These are phyloP conservation scores for Hirudinaria manillensis DNA, from an alignment of 2,888 invertebrate species.

Conservation along the genomic window DNA sequence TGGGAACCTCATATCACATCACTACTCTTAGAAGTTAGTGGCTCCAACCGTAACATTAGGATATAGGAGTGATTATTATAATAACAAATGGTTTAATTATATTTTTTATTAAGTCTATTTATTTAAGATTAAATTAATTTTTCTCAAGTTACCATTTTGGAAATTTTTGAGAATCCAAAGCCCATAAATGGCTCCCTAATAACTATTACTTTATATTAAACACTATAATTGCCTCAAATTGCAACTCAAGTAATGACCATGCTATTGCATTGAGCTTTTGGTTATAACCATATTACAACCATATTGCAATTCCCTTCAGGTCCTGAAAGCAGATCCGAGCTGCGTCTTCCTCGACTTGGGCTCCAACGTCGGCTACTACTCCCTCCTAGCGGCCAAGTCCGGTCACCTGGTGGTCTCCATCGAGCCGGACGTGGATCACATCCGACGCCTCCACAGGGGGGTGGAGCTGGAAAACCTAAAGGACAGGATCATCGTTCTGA, in stretches of 20 bases:
- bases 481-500: conserved; percentile 6
- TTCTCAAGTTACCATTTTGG: too few species aligned
- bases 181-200: too few species aligned
- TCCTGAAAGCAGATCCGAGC: conserved; percentile 32
- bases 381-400: conserved; percentile 38
- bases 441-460: conserved; percentile 35
- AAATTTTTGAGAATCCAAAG: too few species aligned
- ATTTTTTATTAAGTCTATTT: background rate
- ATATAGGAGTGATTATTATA: background rate
- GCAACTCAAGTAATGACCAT: too few species aligned
- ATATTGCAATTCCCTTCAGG: conserved; percentile 34
- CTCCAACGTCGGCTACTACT: conserved; percentile 42
- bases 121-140: too few species aligned
- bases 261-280: too few species aligned
- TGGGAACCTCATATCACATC: conserved; percentile 26
- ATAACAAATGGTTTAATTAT: background rate
- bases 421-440: conserved; percentile 36
- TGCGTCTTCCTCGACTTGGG: conserved; percentile 40
- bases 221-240: too few species aligned
- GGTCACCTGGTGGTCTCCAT: conserved; percentile 39
- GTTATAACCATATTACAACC: too few species aligned
- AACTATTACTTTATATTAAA: too few species aligned
- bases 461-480: conserved; percentile 27
- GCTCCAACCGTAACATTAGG: background rate
- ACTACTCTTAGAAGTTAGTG: background rate